Conservation (phyloP, 2,113 vertebrate species). For the Leptodactylus fuscus region DNA sequence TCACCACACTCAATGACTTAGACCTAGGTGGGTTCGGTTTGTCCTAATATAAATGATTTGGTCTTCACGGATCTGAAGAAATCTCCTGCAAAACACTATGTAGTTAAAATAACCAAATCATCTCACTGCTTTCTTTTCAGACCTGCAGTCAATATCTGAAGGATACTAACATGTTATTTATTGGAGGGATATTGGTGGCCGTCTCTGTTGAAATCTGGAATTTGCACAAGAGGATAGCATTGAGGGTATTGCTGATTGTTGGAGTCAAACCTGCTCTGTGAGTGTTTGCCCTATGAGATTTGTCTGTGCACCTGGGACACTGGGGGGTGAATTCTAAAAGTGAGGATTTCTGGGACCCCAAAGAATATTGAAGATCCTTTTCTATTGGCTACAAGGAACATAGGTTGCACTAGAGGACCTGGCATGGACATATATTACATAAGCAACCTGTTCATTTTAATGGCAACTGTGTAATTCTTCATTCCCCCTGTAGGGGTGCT, state of each 20-base stretch:
- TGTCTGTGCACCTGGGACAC: background rate
- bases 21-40: too few species aligned
- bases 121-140: conserved; percentile 67
- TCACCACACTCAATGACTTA: too few species aligned
- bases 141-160: conserved; percentile 86
- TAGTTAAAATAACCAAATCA: background rate
- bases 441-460: background rate
- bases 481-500: background rate
- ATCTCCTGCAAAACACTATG: background rate
- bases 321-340: background rate
- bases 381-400: too few species aligned
- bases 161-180: conserved; percentile 89
- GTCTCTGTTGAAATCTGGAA: conserved; percentile 87
- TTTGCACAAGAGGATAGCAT: conserved; percentile 90
- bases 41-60: too few species aligned
- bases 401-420: too few species aligned
- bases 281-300: conserved; percentile 67
- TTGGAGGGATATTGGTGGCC: conserved; percentile 90
- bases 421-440: too few species aligned
- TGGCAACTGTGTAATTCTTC: background rate
- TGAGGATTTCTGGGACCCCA: background rate
- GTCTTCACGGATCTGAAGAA: too few species aligned
- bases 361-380: too few species aligned
- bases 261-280: conserved; percentile 91
- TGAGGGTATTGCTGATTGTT: conserved; percentile 80